Conservation (phyloP, 2,888 invertebrate species). For the Pharmacophagus antenor region DNA sequence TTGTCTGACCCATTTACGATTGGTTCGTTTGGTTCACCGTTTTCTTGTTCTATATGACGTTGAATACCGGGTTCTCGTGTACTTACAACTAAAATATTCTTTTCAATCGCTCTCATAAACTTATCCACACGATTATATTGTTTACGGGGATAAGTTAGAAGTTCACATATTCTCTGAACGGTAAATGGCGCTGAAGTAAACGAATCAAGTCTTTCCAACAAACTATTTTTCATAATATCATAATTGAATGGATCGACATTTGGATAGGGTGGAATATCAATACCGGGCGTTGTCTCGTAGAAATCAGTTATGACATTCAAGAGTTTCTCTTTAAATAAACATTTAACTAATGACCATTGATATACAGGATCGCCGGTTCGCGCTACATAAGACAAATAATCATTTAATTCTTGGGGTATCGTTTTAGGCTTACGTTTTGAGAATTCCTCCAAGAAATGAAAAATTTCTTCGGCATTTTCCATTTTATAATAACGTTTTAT, state of each 20-base stretch:
- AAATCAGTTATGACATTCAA: conserved; percentile 93
- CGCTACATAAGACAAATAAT: conserved; percentile 93
- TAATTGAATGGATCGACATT: conserved; percentile 96
- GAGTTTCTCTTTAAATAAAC: conserved; percentile 93
- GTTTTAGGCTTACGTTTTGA: conserved; percentile 87
- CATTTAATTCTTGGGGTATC: conserved; percentile 93
- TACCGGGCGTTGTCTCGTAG: conserved; percentile 87
- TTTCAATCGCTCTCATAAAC: conserved; percentile 97
- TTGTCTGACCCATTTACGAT: conserved; percentile 82
- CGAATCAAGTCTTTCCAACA: conserved; percentile 89
- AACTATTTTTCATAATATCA: conserved; percentile 91
- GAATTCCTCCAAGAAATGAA: conserved; percentile 91
- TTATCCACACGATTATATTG: conserved; percentile 98
- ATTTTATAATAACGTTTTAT: conserved; percentile 61
- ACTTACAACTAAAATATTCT: conserved; percentile 93
- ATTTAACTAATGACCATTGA: conserved; percentile 93
- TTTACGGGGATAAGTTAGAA: conserved; percentile 93
- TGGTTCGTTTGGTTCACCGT: conserved; percentile 83
- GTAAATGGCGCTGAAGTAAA: conserved; percentile 97
- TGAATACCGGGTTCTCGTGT: conserved; percentile 85
- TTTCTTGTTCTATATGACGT: conserved; percentile 82
- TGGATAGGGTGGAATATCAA: conserved; percentile 92
- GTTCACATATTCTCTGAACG: conserved; percentile 96
- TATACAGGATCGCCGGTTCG: conserved; percentile 96
- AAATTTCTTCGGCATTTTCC: conserved; percentile 93